These are phyloP conservation scores for Corticium candelabrum DNA, from an alignment of 37 sponge, comb jelly and placozoan species.

Conservation along the genomic window DNA sequence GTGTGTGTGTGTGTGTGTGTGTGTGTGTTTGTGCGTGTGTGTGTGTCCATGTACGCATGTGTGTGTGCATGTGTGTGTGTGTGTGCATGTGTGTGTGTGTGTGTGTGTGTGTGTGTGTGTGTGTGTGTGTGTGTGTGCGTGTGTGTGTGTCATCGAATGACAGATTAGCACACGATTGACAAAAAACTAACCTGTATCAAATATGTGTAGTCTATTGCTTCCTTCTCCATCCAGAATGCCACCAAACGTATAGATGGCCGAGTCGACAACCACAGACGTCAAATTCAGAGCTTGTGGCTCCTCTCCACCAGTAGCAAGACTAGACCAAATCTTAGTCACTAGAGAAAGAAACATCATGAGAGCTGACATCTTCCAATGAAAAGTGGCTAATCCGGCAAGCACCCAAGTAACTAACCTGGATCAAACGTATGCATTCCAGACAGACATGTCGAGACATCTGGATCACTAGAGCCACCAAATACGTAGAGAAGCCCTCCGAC, in stretches of 20 bases:
- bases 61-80: too few species aligned
- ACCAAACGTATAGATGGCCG: not conserved
- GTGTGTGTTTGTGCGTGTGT: too few species aligned
- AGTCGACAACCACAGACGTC: not conserved
- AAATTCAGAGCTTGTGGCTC: not conserved
- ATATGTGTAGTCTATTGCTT: not conserved
- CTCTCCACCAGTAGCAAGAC: not conserved
- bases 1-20: too few species aligned
- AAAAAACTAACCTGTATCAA: not conserved
- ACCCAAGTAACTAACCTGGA: not conserved
- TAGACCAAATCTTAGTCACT: too few species aligned
- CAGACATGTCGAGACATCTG: not conserved
- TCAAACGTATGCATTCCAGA: not conserved
- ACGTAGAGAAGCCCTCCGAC: not conserved
- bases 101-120: too few species aligned
- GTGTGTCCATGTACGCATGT: too few species aligned
- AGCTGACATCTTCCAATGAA: too few species aligned
- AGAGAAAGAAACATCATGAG: too few species aligned
- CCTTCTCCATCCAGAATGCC: not conserved
- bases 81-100: too few species aligned
- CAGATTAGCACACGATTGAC: too few species aligned
- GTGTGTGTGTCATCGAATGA: too few species aligned
- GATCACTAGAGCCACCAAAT: not conserved
- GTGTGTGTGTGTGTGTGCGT: too few species aligned
- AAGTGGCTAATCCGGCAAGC: not conserved